Base-by-base conservation (phyloP, 2,797 vertebrate species). In the Artibeus jamaicensis region DNA sequence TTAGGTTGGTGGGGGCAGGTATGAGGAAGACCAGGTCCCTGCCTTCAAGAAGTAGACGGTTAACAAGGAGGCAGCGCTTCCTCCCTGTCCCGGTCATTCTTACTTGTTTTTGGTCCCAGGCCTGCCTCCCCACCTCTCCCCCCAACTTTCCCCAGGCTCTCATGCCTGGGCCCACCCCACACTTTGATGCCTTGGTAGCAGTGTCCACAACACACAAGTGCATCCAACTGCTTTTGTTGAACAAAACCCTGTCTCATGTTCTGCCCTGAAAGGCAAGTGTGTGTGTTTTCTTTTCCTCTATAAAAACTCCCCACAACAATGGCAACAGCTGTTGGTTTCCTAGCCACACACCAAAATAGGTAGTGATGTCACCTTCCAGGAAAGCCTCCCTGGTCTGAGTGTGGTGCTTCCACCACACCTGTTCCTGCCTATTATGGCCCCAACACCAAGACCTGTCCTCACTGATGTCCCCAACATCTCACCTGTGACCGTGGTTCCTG, bases 1-100 rank as follows among this genome's bases (percentile, higher is more conserved):
- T 12, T 6, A 21, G n/a, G 32, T 12, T 37, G 18, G 10, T 1
- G 0, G 39, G 21, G 24, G 4, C 11, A 53, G 48, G 15, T 5
- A 10, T 0, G 5, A 44, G 29, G 2, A 22, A 42, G 32, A 48
- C 22, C 22, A 32, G 73, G 37, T 34, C 37, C 39, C 19, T 14
- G 15, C 32, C 39, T 15, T 24, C 26, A 39, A 34, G 37, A 12
- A 68, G 29, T 2, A 1, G 42, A 16, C 29, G 39, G 57, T 39
- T 5, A n/a, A 18, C 3, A 16, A 62, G 76, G n/a, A 44, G n/a
- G 44, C 22, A 91, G 70, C 22, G n/a, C 48, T 32, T 42, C 5
- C 59, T 67, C 24, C 32, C 32, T 59, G 42, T 26, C 65, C 65
- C 65, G n/a, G 62, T 32, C 44, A 21, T 53, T 22, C 73, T 78